Percentiles rank a stretch among this genome's conserved stretches.
Conservation (phyloP, 92 coral and sea anemone species). For the Epizoanthus ramosus region DNA sequence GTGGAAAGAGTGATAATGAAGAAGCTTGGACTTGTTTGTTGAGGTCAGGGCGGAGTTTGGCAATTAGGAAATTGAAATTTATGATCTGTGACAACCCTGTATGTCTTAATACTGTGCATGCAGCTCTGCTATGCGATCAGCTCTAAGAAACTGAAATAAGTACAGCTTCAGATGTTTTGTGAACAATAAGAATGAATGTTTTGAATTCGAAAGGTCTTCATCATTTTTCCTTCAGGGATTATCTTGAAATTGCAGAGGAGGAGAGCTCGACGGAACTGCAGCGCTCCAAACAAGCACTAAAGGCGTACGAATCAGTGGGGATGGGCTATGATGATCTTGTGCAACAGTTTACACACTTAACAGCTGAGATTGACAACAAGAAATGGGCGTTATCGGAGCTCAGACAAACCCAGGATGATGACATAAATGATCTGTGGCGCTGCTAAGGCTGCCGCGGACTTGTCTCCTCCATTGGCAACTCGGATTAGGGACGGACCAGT, state of each 20-base stretch:
- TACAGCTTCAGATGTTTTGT: background rate
- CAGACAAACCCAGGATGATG: constrained; percentile 69
- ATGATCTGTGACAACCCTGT: too few species aligned
- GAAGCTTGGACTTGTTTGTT: too few species aligned
- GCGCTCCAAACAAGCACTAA: constrained; percentile 75
- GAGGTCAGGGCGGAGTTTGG: too few species aligned
- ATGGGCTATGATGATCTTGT: constrained; percentile 96
- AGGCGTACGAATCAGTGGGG: constrained; percentile 92
- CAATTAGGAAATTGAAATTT: too few species aligned
- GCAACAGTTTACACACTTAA: constrained; percentile 72
- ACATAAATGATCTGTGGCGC: constrained; percentile 81
- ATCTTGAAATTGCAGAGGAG: constrained; percentile 74
- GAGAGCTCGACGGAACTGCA: constrained; percentile 78
- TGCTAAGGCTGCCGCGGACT: background rate
- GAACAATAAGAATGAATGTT: background rate
- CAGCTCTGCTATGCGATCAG: too few species aligned
- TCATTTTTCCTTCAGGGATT: constrained; percentile 55
- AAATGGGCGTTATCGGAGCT: constrained; percentile 97
- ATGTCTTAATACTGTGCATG: too few species aligned
- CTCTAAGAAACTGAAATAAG: too few species aligned
- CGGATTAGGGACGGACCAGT: too few species aligned
- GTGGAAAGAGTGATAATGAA: too few species aligned
- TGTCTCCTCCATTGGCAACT: too few species aligned
- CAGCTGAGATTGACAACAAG: constrained; percentile 94
- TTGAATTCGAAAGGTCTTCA: too few species aligned